A percentile compares a stretch with the other conserved stretches of the same genome.
These are phyloP conservation scores for Peromyscus eremicus DNA, from an alignment of 2,797 vertebrate species.

Conservation along the genomic window DNA sequence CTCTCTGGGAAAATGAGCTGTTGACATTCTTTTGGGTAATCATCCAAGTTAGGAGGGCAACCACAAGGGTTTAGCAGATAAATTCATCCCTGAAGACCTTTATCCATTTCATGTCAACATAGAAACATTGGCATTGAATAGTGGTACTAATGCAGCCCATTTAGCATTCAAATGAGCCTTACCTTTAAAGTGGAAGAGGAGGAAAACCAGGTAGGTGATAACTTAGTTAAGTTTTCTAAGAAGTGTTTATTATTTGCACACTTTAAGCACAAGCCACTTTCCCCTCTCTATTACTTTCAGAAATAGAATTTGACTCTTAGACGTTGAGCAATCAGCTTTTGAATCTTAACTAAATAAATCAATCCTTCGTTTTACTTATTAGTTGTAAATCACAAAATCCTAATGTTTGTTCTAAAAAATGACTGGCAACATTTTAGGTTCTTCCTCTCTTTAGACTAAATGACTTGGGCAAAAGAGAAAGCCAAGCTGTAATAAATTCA, in stretches of 20 bases:
- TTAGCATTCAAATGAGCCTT: slow-evolving; percentile 89
- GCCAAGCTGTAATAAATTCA: slow-evolving; percentile 56
- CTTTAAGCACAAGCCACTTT: slow-evolving; percentile 85
- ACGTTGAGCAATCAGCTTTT: slow-evolving; percentile 78
- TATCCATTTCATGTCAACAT: slow-evolving; percentile 91
- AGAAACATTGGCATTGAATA: slow-evolving; percentile 89
- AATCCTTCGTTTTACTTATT: slow-evolving; percentile 83
- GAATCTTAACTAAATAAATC: slow-evolving; percentile 86
- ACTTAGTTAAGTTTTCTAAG: slow-evolving; percentile 87
- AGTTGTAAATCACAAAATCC: slow-evolving; percentile 84
- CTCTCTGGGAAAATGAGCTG: slow-evolving; percentile 95
- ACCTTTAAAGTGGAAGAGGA: slow-evolving; percentile 72
- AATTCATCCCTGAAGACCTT: slow-evolving; percentile 93
- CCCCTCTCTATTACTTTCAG: slow-evolving; percentile 82
- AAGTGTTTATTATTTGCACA: slow-evolving; percentile 85
- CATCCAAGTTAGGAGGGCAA: slow-evolving; percentile 92
- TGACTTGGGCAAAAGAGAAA: slow-evolving; percentile 79
- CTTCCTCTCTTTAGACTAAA: slow-evolving; percentile 63
- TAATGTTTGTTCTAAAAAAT: slow-evolving; percentile 86
- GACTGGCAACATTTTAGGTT: slow-evolving; percentile 81
- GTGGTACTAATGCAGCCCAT: slow-evolving; percentile 89
- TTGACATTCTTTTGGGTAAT: slow-evolving; percentile 97
- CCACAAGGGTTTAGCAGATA: slow-evolving; percentile 94
- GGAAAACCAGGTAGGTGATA: slow-evolving; percentile 86
- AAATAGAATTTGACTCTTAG: slow-evolving; percentile 83